A percentile compares a stretch with the other conserved stretches of the same genome.
Conservation (phyloP, 2,888 invertebrate genomes). For the Drosophila subquinaria region DNA sequence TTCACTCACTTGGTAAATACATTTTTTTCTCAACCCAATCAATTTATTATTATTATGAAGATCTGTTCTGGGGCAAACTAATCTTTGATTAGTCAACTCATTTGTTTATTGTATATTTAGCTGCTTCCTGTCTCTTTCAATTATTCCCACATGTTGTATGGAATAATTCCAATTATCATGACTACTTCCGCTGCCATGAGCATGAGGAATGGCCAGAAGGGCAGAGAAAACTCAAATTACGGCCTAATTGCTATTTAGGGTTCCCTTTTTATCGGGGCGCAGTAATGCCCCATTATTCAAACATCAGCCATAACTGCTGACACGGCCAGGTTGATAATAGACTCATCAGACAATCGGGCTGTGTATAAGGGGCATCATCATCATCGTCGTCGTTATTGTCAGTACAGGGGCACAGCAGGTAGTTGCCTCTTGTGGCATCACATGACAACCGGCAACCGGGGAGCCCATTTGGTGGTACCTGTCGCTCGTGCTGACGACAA, state of each 20-base stretch:
- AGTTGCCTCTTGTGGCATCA: slow-evolving; percentile 34
- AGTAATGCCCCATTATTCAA: slow-evolving; percentile 68
- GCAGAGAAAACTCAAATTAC: slow-evolving; percentile 57
- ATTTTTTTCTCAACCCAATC: too few relatives aligned
- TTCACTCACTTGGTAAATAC: too few relatives aligned
- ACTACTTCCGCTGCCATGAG: slow-evolving; percentile 62
- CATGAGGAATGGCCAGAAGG: slow-evolving; percentile 2
- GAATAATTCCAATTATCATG: slow-evolving; percentile 69
- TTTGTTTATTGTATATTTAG: slow-evolving; percentile 13
- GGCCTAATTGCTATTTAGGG: slow-evolving; percentile 76
- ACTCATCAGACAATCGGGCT: slow-evolving; percentile 61
- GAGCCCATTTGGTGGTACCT: slow-evolving; percentile 52
- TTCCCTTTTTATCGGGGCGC: slow-evolving; percentile 35
- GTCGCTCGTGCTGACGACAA: slow-evolving; percentile 77
- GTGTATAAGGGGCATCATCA: slow-evolving; percentile 15
- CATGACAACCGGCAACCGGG: slow-evolving; percentile 29
- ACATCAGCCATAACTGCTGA: slow-evolving; percentile 70
- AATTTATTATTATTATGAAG: neutral
- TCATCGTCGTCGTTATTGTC: slow-evolving; percentile 7
- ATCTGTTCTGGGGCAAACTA: neutral
- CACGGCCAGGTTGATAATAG: slow-evolving; percentile 66
- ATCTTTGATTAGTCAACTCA: slow-evolving; percentile 13
- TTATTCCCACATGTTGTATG: slow-evolving; percentile 25
- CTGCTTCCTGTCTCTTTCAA: slow-evolving; percentile 41
- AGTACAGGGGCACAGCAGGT: slow-evolving; percentile 61